Evolutionary conservation across 2,888 invertebrate species (phyloP), one percentile per base, ranked within the genome.

Genomic region (Ephialtes manifestator): DNA sequence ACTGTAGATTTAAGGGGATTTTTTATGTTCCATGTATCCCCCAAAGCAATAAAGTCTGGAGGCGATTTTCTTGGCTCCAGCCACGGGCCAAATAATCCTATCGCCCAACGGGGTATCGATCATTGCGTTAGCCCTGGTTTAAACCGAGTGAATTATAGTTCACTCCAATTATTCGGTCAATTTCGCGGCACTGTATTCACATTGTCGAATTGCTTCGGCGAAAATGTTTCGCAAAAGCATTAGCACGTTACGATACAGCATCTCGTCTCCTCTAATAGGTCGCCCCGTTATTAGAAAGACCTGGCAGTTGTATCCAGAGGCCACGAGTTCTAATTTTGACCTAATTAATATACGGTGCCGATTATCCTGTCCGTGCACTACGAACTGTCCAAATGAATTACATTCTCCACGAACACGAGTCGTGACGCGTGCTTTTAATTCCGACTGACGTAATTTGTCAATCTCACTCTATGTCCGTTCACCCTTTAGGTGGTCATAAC

Each of bases 181-280:
- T 81, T 80, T 76, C 75, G 46, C 39, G 51, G 48, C 58, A 10
- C 39, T 15, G 24, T 53, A 43, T 68, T 48, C 75, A 74, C 24
- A 79, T 76, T 80, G 76, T 76, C 80, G 71, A 81, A 84, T 72
- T 58, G 76, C 24, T 84, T 80, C 43, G 39, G 39, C 51, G 76
- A 60, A 84, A 84, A 63, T 76, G 43, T 84, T 81, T 84, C 84
- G 84, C 84, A 80, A 84, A 48, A 55, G 46, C 63, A 39, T 63
- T 48, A 43, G 10, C 20, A 11, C 51, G n/a, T 11, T 24, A 13
- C 13, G 28, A 39, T 20, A 48, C 53, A 35, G 43, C 24, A 24
- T 51, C 46, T 28, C 24, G 7, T 5, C 10, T 18, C 20, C 28
- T 60, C 15, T n/a, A 28, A 18, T 18, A 39, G 60, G 35, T 55